Evolutionary conservation across 2,888 invertebrate genomes (phyloP).

Genomic region (Nymphalis urticae): DNA sequence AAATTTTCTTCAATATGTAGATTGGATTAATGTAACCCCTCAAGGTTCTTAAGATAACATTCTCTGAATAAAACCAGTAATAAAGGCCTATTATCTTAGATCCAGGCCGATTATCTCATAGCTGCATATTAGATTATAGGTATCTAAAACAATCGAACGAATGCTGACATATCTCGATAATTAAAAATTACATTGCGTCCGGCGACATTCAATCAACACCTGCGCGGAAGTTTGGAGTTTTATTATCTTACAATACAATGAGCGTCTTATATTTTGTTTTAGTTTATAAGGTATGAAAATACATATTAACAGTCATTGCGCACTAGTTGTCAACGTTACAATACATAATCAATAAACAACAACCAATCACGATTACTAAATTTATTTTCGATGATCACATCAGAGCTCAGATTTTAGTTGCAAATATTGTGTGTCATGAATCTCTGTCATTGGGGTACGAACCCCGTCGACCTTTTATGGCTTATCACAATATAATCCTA

Average conservation of each 20-base stretch:
- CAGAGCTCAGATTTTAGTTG: too few relatives aligned
- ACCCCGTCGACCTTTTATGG: too few relatives aligned
- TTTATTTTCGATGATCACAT: too few relatives aligned
- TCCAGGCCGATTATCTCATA: slow-evolving; percentile 3
- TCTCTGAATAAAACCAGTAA: slow-evolving; percentile 18
- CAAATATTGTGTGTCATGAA: too few relatives aligned
- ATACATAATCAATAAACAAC: too few relatives aligned
- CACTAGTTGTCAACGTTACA: too few relatives aligned
- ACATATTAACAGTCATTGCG: slow-evolving; percentile 2
- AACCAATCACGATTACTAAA: too few relatives aligned
- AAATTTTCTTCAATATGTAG: slow-evolving; percentile 2
- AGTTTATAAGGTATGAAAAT: slow-evolving; percentile 6
- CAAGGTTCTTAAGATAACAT: slow-evolving; percentile 24
- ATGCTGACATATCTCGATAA: slow-evolving; percentile 12
- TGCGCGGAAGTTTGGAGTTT: slow-evolving; percentile 50
- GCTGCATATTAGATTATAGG: slow-evolving; percentile 9
- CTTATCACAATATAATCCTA: too few relatives aligned
- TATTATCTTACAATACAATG: slow-evolving; percentile 28
- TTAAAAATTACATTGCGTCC: slow-evolving; percentile 31
- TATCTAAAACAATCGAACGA: slow-evolving; percentile 5
- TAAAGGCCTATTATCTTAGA: slow-evolving; percentile 18
- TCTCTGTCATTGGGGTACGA: too few relatives aligned
- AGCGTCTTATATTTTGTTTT: slow-evolving; percentile 15
- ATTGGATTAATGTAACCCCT: slow-evolving; percentile 9
- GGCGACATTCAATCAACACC: slow-evolving; percentile 46